phyloP scores from a whole-genome alignment of 2,888 invertebrate genomes.

The Rosalia funebris region DNA sequence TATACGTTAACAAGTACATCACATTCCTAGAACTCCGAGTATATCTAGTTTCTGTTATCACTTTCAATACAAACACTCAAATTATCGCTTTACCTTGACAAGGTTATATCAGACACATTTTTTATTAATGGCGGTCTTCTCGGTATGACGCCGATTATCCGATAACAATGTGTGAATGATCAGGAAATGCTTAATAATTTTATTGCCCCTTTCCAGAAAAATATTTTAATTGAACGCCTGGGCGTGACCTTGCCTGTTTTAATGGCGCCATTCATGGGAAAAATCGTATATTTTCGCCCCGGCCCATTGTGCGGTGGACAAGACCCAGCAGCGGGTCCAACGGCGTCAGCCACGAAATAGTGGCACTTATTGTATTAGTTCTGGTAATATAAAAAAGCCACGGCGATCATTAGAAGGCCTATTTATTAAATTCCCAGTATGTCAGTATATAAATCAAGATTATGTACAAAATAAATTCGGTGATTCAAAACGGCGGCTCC shows the following conservation, averaged over 20 bases:
- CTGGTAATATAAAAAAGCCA: constrained; percentile 19
- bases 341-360: neutral
- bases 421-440: constrained; percentile 26
- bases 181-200: constrained; percentile 15
- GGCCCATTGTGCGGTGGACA: neutral
- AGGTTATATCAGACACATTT: neutral
- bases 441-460: constrained; percentile 23
- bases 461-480: constrained; percentile 21
- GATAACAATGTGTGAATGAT: neutral
- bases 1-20: neutral
- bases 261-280: constrained; percentile 7
- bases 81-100: neutral
- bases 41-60: neutral
- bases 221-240: constrained; percentile 3
- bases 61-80: neutral
- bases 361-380: constrained; percentile 25
- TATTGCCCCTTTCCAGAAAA: constrained; percentile 6
- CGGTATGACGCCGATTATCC: neutral
- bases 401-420: constrained; percentile 19
- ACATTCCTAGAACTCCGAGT: neutral
- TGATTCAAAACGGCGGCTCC: constrained; percentile 13
- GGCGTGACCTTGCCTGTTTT: constrained; percentile 10
- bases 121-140: constrained; percentile 10
- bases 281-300: neutral
- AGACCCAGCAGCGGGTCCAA: neutral